Percentiles rank a stretch among this genome's conserved stretches.
These are phyloP conservation scores for Hemaris fuciformis DNA, from an alignment of 2,888 invertebrate species.

Conservation along the genomic window DNA sequence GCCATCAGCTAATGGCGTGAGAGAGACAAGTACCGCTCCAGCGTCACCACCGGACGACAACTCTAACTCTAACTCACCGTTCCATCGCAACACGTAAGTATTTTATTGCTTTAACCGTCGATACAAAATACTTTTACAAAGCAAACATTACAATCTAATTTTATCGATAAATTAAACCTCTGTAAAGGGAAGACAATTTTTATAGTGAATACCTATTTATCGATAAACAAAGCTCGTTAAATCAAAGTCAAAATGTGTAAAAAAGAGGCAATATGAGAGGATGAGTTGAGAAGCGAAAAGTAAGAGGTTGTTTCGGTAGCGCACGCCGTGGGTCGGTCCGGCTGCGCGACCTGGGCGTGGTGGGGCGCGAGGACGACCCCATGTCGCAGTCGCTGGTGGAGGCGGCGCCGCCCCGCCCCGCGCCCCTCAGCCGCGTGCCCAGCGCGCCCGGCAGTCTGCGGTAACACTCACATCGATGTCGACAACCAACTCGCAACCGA, in stretches of 20 bases:
- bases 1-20: slow-evolving; percentile 47
- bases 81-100: slow-evolving; percentile 68
- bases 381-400: slow-evolving; percentile 80
- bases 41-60: slow-evolving; percentile 68
- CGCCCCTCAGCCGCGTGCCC: slow-evolving; percentile 83
- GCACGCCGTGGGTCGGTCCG: slow-evolving; percentile 72
- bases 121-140: neutral
- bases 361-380: slow-evolving; percentile 57
- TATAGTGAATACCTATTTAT: too few species aligned
- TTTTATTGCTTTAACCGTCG: too few species aligned
- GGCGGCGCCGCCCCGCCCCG: slow-evolving; percentile 52
- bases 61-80: slow-evolving; percentile 55
- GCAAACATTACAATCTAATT: too few species aligned
- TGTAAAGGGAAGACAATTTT: too few species aligned
- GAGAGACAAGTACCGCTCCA: slow-evolving; percentile 64
- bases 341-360: slow-evolving; percentile 73
- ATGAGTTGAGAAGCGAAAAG: neutral
- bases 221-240: too few species aligned
- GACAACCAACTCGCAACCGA: neutral
- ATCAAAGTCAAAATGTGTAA: too few species aligned
- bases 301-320: slow-evolving; percentile 24
- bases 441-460: slow-evolving; percentile 89
- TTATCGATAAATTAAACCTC: too few species aligned
- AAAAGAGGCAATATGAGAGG: too few species aligned
- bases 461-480: slow-evolving; percentile 60